Base-by-base conservation (phyloP, 2,797 vertebrate species). In the Hypotaenidia okinawae region DNA sequence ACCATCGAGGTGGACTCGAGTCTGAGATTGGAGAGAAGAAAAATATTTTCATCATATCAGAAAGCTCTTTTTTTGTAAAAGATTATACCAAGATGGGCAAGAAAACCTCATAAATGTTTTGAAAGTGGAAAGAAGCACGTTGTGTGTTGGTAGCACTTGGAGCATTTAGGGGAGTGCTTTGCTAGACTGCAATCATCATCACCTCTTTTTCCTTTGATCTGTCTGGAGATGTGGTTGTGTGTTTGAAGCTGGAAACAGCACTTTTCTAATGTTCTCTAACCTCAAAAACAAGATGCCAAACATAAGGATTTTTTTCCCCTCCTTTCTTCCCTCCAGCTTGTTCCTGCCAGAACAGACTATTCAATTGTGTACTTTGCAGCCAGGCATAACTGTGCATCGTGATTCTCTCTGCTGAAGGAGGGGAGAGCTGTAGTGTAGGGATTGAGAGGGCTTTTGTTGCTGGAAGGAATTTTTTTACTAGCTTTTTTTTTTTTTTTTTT, bases 401-500 rank as follows among this genome's bases (percentile, higher is more conserved):
- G 33, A 90, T 62, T 75, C 41, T 92, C 63, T 64, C 54, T 23
- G 77, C 76, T 84, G 75, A n/a, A 84, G 74, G 59, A 70, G 86
- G 85, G 35, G 68, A 84, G 94, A 86, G 87, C 21, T 23, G 51
- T 11, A 41, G 70, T 33, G n/a, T 77, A 47, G 78, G 93, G 28
- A 86, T 22, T 49, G 45, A 83, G 93, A 89, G 51, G 84, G 16
- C 39, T 87, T 95, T 77, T 94, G 72, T 95, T 94, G 85, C 79
- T 91, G 92, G 82, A 92, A 90, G 87, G 95, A 96, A 64, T 84
- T 87, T 95, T 95, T 96, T 96, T 92, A 94, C 81, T 93, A 30
- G 45, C 61, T 93, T 93, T 93, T 84, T 81, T 74, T 32, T 45
- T 43, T 32, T 45, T 43, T 22, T 47, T 47, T 23, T 49, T 47